Percentiles rank a stretch among this genome's conserved stretches.
Evolutionary conservation across 2,113 vertebrate species (phyloP).

Genomic region (Colinus virginianus): DNA sequence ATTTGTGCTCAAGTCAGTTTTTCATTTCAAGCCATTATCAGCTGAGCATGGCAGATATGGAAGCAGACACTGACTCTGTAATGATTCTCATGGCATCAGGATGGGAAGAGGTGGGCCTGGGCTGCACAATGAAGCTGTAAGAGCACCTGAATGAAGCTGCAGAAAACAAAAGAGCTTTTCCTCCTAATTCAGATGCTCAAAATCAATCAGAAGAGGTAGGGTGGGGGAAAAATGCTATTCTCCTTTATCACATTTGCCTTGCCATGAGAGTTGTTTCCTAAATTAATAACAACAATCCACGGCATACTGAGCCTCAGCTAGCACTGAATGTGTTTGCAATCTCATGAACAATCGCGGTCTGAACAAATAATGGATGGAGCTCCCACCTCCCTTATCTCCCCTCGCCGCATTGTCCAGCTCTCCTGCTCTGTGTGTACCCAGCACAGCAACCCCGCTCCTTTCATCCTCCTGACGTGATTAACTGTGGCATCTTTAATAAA

Average conservation of each 20-base stretch:
- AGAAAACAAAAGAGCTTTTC: not conserved
- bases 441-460: not conserved
- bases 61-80: not conserved
- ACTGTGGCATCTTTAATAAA: constrained; percentile 20
- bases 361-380: not conserved
- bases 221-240: not conserved
- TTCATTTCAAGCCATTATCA: not conserved
- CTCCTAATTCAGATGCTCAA: not conserved
- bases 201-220: not conserved
- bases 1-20: not conserved
- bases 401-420: not conserved
- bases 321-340: not conserved
- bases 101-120: rapidly evolving
- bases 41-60: not conserved
- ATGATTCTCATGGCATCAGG: not conserved
- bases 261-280: not conserved
- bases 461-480: not conserved
- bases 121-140: not conserved
- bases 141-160: not conserved
- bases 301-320: not conserved
- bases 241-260: not conserved
- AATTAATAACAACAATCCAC: not conserved
- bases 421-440: not conserved
- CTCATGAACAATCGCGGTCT: not conserved
- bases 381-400: not conserved